phyloP scores from a whole-genome alignment of 2,113 vertebrate genomes.

The Cryptotis parvus region DNA sequence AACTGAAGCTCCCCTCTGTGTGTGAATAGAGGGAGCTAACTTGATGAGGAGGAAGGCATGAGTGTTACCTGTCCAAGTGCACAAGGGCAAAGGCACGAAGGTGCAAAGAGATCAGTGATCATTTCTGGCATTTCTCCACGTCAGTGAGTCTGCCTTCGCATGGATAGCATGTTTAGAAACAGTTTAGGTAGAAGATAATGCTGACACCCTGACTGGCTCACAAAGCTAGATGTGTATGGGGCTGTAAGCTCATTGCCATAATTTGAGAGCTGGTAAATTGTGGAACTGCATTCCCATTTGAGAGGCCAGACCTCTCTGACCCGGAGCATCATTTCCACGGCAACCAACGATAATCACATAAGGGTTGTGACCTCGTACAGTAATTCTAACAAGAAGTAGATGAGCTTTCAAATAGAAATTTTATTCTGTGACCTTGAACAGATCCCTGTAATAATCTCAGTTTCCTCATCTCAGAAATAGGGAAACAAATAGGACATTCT shows the following conservation, averaged over 20 bases:
- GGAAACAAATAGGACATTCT: not conserved
- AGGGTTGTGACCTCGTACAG: not conserved
- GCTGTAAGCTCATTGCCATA: accelerated
- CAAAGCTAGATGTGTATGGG: accelerated
- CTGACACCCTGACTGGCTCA: not conserved
- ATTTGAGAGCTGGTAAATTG: not conserved
- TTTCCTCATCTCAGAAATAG: not conserved
- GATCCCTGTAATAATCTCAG: not conserved
- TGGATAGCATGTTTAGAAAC: not conserved
- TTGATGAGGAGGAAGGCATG: not conserved
- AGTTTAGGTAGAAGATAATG: not conserved
- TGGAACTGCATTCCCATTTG: not conserved
- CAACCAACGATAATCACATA: conserved; percentile 22
- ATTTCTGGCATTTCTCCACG: not conserved
- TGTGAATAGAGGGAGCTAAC: not conserved
- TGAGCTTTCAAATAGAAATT: conserved; percentile 47
- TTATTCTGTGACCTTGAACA: not conserved
- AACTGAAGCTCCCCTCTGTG: not conserved
- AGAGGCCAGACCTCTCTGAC: not conserved
- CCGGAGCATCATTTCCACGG: not conserved
- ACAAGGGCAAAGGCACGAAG: not conserved
- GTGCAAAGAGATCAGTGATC: not conserved
- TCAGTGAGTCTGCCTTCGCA: not conserved
- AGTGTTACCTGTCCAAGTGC: not conserved
- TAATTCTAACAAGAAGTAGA: not conserved